A percentile compares a stretch with the other conserved stretches of the same genome.
phyloP scores from a whole-genome alignment of 2,113 vertebrate genomes.

The Actenoides hombroni region DNA sequence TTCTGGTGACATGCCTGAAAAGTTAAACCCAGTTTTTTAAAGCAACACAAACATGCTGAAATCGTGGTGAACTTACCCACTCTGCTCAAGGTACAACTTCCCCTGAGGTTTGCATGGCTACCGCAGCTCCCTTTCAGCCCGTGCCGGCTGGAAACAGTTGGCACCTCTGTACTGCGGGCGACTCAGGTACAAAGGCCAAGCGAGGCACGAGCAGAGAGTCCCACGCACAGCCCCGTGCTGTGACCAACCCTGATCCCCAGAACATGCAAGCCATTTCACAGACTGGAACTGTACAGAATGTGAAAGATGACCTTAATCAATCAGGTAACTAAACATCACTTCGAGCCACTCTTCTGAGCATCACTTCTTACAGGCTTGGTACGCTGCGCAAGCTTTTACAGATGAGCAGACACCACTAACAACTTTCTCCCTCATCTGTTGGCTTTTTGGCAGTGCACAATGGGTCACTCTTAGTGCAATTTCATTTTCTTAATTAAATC shows the following conservation, averaged over 20 bases:
- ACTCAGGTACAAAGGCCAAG: not conserved
- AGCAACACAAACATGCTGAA: not conserved
- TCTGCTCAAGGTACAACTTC: not conserved
- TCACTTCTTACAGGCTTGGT: not conserved
- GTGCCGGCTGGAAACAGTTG: not conserved
- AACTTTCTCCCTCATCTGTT: not conserved
- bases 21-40: not conserved
- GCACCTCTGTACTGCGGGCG: fast-evolving
- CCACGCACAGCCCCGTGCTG: fast-evolving
- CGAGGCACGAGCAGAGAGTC: not conserved
- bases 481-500: constrained; percentile 55
- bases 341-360: not conserved
- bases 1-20: not conserved
- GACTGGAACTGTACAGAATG: not conserved
- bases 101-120: fast-evolving
- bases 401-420: not conserved
- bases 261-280: not conserved
- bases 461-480: constrained; percentile 21
- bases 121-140: not conserved
- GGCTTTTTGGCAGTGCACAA: constrained; percentile 24
- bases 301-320: not conserved
- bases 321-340: not conserved
- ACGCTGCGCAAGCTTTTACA: not conserved
- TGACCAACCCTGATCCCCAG: not conserved
- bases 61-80: not conserved